Evolutionary conservation across 2,797 vertebrate species (phyloP).

Genomic region (Bradypus variegatus): DNA sequence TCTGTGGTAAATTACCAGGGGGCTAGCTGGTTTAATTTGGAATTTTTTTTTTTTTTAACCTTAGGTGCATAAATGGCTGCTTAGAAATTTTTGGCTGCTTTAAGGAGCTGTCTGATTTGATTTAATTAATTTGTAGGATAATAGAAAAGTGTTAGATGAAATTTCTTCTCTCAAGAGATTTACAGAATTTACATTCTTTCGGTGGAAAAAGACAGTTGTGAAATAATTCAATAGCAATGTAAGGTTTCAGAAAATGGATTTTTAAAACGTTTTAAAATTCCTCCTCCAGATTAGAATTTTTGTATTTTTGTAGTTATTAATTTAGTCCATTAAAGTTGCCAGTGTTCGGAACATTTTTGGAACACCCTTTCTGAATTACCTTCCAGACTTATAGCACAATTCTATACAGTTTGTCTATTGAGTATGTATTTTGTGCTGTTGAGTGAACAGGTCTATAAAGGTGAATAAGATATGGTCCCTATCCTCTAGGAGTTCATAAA

Average conservation of each 20-base stretch:
- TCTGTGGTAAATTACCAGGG: conserved; percentile 23
- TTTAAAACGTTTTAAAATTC: not conserved
- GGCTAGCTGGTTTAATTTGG: conserved; percentile 23
- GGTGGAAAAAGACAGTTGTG: not conserved
- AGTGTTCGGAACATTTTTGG: conserved; percentile 1
- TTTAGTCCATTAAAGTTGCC: not conserved
- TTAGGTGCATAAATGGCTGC: not conserved
- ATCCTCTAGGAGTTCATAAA: not conserved
- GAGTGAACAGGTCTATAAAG: not conserved
- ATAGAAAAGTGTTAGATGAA: conserved; percentile 16
- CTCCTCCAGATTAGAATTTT: conserved; percentile 18
- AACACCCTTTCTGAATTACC: conserved; percentile 23
- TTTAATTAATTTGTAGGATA: conserved; percentile 36
- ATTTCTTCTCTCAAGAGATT: conserved; percentile 17
- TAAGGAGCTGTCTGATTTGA: conserved; percentile 32
- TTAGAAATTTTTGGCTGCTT: conserved; percentile 32
- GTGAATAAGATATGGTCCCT: not conserved
- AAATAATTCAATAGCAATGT: conserved; percentile 33
- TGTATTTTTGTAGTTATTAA: not conserved
- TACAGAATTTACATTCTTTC: conserved; percentile 38
- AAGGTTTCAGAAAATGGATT: conserved; percentile 17
- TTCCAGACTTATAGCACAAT: not conserved
- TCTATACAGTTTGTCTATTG: not conserved
- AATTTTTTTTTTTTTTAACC: conserved; percentile 3
- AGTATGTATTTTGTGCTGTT: not conserved